Base-by-base conservation (phyloP, 2,888 invertebrate species). In the Electrophaes corylata region DNA sequence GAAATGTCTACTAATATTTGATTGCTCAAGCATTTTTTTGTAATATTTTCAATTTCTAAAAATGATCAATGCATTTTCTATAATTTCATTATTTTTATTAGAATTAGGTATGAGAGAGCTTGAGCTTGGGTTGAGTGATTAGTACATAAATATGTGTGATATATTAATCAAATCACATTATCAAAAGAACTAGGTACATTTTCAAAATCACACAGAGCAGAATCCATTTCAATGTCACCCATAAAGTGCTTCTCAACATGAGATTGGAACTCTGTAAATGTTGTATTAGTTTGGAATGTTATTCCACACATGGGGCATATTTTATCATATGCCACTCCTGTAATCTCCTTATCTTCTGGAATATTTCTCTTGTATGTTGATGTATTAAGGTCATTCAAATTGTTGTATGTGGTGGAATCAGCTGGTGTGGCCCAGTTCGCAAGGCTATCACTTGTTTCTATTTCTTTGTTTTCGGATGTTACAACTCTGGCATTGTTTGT, bases 171-270 rank as follows among this genome's bases (percentile, higher is more conserved):
- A 66, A 81, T 77, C 6, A 78, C 66, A 74, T 85, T 87, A 65
- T 88, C 85, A 76, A 86, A 84, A 33, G 90, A 90, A 70, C 81
- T 83, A 55, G 81, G 78, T 61, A 92, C 76, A 57, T 92, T 86
- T 67, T 94, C 93, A 78, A 89, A 93, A 73, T 93, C 92, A 20
- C 93, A 91, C 50, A 88, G 85, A 33, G 92, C 78, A 45, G 92
- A 92, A 70, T 93, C 93, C 6, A 78, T 60, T 58, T 93, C 93
- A 53, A 79, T 80, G 31, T 94, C 94, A 66, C 94, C 93, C 55
- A 92, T 84, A 79, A 96, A 96, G 86, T 96, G 96, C 70, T 91
- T 93, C 79, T 96, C 94, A 23, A 97, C 96, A 83, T 97, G 96
- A 57, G 94, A 88, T 64, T 95, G 94, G 75, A 96, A 96, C 44